phyloP scores from a whole-genome alignment of 2,888 invertebrate genomes.

The Corythucha ciliata region DNA sequence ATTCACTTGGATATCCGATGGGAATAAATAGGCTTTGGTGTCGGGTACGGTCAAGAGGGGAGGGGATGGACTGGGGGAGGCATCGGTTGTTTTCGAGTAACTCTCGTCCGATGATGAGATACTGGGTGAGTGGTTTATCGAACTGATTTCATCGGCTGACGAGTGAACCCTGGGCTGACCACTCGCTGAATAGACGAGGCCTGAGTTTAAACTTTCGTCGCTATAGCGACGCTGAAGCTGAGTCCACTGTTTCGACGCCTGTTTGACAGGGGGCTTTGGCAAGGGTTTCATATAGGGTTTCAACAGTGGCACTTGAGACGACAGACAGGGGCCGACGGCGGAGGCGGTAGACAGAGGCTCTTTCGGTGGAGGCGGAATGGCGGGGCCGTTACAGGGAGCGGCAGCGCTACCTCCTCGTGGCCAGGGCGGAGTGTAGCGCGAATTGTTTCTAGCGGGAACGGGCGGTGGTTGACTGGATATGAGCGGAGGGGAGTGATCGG shows the following conservation, averaged over 20 bases:
- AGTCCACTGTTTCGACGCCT: slow-evolving; percentile 27
- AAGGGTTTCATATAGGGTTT: slow-evolving; percentile 36
- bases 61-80: slow-evolving; percentile 50
- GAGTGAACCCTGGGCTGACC: slow-evolving; percentile 53
- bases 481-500: slow-evolving; percentile 44
- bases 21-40: slow-evolving; percentile 52
- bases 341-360: slow-evolving; percentile 14
- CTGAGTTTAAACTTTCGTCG: slow-evolving; percentile 55
- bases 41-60: slow-evolving; percentile 42
- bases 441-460: slow-evolving; percentile 42
- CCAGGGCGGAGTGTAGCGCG: slow-evolving; percentile 52
- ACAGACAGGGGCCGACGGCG: slow-evolving; percentile 25
- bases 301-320: slow-evolving; percentile 39
- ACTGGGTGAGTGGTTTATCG: slow-evolving; percentile 69
- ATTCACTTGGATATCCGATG: slow-evolving; percentile 51
- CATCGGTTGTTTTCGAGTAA: slow-evolving; percentile 71
- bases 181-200: slow-evolving; percentile 35
- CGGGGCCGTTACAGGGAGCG: no score
- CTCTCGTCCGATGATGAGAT: slow-evolving; percentile 75
- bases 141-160: slow-evolving; percentile 73
- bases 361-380: slow-evolving; percentile 38
- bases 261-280: slow-evolving; percentile 33
- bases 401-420: slow-evolving; percentile 41
- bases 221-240: slow-evolving; percentile 54
- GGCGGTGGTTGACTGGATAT: slow-evolving; percentile 42